phyloP scores from a whole-genome alignment of 2,888 invertebrate species.

The Athalia circularis region DNA sequence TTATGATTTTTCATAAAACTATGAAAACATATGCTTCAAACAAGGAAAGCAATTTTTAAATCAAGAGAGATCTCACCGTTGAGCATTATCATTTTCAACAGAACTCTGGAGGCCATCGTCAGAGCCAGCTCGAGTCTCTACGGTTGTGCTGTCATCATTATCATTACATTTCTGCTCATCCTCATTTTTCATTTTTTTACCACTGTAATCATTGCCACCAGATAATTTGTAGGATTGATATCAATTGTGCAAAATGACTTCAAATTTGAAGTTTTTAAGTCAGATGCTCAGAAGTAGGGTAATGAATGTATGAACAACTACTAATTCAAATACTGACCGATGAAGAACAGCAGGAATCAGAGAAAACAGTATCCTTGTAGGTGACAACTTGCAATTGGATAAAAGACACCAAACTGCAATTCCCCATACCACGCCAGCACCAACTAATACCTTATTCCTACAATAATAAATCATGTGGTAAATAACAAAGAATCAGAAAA shows the following conservation, averaged over 20 bases:
- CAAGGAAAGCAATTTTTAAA: not conserved
- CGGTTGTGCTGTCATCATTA: constrained; percentile 53
- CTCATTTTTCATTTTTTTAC: constrained; percentile 64
- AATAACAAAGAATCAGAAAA: constrained; percentile 5
- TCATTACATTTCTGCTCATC: constrained; percentile 58
- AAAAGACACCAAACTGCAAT: constrained; percentile 60
- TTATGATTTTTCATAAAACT: not conserved
- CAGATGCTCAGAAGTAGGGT: not conserved
- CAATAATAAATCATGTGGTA: constrained; percentile 41
- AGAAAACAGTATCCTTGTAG: constrained; percentile 54
- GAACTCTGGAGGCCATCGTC: constrained; percentile 10
- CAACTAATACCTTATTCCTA: constrained; percentile 60
- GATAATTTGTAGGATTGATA: not conserved
- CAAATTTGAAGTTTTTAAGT: not conserved
- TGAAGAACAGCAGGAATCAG: constrained; percentile 57
- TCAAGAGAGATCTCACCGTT: constrained; percentile 1
- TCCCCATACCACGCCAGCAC: constrained; percentile 60
- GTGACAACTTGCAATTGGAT: constrained; percentile 56
- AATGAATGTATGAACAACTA: not conserved
- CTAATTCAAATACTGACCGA: constrained; percentile 56
- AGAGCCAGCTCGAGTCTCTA: constrained; percentile 29
- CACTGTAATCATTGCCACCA: constrained; percentile 51
- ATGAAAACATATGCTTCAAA: not conserved
- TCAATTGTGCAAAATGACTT: not conserved
- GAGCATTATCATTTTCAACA: constrained; percentile 12